phyloP scores from a whole-genome alignment of 2,797 vertebrate species.

The Sphaeramia orbicularis region DNA sequence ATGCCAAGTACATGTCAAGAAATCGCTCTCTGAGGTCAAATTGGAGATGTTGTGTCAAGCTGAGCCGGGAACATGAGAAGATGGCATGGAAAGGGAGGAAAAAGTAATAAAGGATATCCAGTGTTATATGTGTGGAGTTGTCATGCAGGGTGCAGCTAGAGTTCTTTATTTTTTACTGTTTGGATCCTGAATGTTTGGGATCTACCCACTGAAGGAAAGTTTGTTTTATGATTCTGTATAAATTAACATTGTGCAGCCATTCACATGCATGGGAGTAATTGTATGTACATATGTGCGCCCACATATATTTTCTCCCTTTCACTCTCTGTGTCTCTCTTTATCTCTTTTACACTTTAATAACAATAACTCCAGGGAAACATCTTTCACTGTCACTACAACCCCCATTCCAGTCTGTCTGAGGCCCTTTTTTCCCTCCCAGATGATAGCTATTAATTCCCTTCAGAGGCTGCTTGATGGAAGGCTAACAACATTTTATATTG shows the following conservation, averaged over 20 bases:
- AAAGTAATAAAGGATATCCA: background rate
- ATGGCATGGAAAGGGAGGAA: background rate
- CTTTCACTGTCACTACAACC: slow-evolving; percentile 77
- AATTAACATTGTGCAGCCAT: slow-evolving; percentile 3
- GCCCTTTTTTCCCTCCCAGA: slow-evolving; percentile 71
- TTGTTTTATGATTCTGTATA: slow-evolving; percentile 14
- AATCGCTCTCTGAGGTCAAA: slow-evolving; percentile 61
- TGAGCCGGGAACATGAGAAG: slow-evolving; percentile 36
- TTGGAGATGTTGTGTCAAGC: slow-evolving; percentile 63
- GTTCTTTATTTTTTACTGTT: background rate
- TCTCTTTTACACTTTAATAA: slow-evolving; percentile 53
- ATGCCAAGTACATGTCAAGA: slow-evolving; percentile 62
- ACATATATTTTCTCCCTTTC: slow-evolving; percentile 21
- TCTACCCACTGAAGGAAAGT: slow-evolving; percentile 15
- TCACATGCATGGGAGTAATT: background rate
- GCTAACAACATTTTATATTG: slow-evolving; percentile 85
- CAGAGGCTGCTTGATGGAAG: slow-evolving; percentile 85
- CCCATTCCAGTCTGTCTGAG: slow-evolving; percentile 69
- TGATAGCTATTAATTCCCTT: slow-evolving; percentile 86
- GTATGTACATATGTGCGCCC: slow-evolving; percentile 8
- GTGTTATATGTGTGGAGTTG: slow-evolving; percentile 13
- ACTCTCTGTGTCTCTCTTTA: slow-evolving; percentile 7
- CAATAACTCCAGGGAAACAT: slow-evolving; percentile 77
- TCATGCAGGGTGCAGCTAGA: slow-evolving; percentile 2
- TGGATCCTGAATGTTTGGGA: slow-evolving; percentile 16